Evolutionary conservation across 2,113 vertebrate species (phyloP).

Genomic region (Apeltes quadracus): DNA sequence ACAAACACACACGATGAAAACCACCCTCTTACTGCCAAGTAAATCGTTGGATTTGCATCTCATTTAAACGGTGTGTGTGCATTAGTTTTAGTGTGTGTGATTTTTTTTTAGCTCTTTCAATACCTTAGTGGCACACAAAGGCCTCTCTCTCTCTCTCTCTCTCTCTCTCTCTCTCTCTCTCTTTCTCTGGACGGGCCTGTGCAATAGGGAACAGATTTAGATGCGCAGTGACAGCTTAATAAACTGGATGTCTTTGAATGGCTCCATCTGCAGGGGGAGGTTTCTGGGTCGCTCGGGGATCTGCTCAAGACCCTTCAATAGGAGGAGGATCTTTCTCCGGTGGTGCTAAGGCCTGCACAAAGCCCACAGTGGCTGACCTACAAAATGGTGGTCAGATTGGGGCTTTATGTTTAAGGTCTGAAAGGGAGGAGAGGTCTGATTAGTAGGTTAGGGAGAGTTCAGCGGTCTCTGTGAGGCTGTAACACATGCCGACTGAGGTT

Average conservation of each 20-base stretch:
- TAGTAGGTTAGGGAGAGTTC: constrained; percentile 80
- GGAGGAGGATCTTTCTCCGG: constrained; percentile 74
- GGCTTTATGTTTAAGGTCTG: constrained; percentile 77
- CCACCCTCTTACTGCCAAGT: constrained; percentile 84
- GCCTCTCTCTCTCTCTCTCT: constrained; percentile 63
- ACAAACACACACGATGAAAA: constrained; percentile 61
- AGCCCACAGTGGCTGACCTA: constrained; percentile 80
- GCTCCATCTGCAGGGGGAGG: constrained; percentile 72
- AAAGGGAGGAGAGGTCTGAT: constrained; percentile 82
- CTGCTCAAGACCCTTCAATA: constrained; percentile 74
- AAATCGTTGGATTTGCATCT: constrained; percentile 96
- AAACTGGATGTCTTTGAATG: constrained; percentile 85
- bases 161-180: constrained; percentile 50
- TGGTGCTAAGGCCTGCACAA: constrained; percentile 73
- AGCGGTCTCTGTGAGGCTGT: constrained; percentile 68
- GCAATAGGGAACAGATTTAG: constrained; percentile 95
- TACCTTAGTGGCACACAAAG: constrained; percentile 89
- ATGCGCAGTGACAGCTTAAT: constrained; percentile 96
- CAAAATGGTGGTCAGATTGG: constrained; percentile 83
- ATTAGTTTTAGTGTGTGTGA: constrained; percentile 66
- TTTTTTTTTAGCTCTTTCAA: constrained; percentile 76
- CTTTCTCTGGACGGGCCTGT: constrained; percentile 63
- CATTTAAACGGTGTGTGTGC: constrained; percentile 83
- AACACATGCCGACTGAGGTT: constrained; percentile 67
- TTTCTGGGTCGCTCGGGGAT: constrained; percentile 64